Evolutionary conservation across 2,797 vertebrate species (phyloP), one percentile per base, ranked within the genome.

Genomic region (Chelon labrosus): DNA sequence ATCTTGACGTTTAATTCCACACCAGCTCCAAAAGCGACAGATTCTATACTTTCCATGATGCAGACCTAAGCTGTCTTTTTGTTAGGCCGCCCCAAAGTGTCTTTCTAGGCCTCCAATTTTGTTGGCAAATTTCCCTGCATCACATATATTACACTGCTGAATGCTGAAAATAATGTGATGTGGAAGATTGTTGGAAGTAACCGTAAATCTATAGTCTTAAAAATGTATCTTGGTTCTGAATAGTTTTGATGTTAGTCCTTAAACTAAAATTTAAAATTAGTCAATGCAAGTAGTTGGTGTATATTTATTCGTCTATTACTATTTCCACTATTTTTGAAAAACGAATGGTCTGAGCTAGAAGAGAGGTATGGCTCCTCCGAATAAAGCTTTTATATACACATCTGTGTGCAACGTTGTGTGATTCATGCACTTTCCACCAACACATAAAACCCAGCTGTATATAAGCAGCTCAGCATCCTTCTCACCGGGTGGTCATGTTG

Each of bases 371-470:
- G 46, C 22, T 22, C 11, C 42, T 51, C 8, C 17, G 20, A 46
- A 47, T 54, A 11, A 10, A 14, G 22, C 41, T 16, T 46, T 39
- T 42, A 10, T 35, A 41, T 7, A 31, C 19, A 63, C 22, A 27
- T 3, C 11, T 25, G 37, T 60, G 19, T 25, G 22, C 53, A 47
- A 39, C 44, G 25, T 35, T 25, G 20, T 53, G 16, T 31, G n/a
- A 35, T 70, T 61, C 31, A 51, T 62, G n/a, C 25, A 19, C 2
- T 63, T 64, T 53, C 2, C 65, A 52, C 37, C 7, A 49, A 39
- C 35, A 53, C 53, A 64, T 57, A 52, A 58, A 66, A 60, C 12
- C 31, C 35, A 42, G 41, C 56, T 70, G 54, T 19, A 37, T 25
- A 11, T 12, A 64, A 35, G 5, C 39, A 56, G 27, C 62, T 58